Evolutionary conservation across 1,140 invertebrate genomes (phyloP).

Genomic region (Cylas formicarius): DNA sequence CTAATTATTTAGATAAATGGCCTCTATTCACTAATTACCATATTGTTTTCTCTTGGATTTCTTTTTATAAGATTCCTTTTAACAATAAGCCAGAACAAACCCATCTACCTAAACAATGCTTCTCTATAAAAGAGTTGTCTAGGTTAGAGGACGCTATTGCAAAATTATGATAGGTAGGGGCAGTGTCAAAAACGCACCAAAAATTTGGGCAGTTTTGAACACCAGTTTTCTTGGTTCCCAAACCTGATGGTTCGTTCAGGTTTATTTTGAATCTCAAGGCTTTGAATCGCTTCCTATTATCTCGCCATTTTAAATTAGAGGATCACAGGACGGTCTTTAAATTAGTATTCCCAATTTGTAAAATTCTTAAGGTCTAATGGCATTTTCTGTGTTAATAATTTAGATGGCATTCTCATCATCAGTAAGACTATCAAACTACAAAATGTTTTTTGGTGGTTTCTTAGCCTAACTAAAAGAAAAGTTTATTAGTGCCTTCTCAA

Average conservation of each 20-base stretch:
- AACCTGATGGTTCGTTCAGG: conserved; percentile 14
- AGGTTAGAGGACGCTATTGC: background rate
- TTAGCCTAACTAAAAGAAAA: conserved; percentile 2
- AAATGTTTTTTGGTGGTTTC: conserved; percentile 5
- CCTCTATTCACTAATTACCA: conserved; percentile 7
- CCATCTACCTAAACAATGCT: conserved; percentile 2
- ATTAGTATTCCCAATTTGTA: background rate
- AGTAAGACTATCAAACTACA: background rate
- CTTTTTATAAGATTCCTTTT: conserved; percentile 11
- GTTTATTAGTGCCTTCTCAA: background rate
- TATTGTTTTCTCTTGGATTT: conserved; percentile 9
- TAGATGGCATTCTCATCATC: conserved; percentile 17
- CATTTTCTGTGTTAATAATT: conserved; percentile 12
- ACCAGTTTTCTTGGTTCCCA: conserved; percentile 16
- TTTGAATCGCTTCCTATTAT: conserved; percentile 14
- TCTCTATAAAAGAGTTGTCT: background rate
- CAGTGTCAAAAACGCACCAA: background rate
- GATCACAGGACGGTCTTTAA: conserved; percentile 3
- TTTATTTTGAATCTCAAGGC: conserved; percentile 21
- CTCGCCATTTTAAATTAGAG: conserved; percentile 22
- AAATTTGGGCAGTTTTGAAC: conserved; percentile 17
- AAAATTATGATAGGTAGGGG: background rate
- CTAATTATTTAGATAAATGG: too few species aligned
- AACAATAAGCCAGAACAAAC: conserved; percentile 2
- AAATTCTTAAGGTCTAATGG: conserved; percentile 10